Conservation (phyloP, 2,888 invertebrate species). For the Lepidocyrtinus sp. region DNA sequence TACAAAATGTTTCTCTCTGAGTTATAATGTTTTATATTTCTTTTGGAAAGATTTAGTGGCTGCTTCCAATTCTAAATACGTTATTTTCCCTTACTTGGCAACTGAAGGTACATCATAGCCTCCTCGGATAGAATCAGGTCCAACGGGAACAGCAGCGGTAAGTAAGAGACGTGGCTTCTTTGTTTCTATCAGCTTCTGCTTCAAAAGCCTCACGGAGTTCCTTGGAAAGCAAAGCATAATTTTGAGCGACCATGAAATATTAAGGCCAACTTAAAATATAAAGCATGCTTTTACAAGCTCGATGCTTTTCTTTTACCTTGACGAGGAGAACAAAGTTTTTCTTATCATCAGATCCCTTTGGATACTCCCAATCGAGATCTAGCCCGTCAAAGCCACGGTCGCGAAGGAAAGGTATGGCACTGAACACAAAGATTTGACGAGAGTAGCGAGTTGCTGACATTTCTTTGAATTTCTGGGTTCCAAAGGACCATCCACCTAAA, state of each 20-base stretch:
- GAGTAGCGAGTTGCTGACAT: slow-evolving; percentile 90
- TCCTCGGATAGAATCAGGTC: slow-evolving; percentile 91
- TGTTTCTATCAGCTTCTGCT: slow-evolving; percentile 92
- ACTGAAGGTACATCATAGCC: slow-evolving; percentile 96
- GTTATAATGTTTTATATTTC: no score
- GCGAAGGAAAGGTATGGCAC: slow-evolving; percentile 90
- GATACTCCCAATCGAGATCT: slow-evolving; percentile 94
- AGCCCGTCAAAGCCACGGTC: slow-evolving; percentile 90
- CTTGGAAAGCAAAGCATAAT: slow-evolving; percentile 78
- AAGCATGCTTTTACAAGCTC: slow-evolving; percentile 85
- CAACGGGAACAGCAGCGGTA: slow-evolving; percentile 87
- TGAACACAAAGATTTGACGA: slow-evolving; percentile 94
- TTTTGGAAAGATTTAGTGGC: no score
- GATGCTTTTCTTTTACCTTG: slow-evolving; percentile 88
- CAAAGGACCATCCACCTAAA: slow-evolving; percentile 95
- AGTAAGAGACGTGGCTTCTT: slow-evolving; percentile 87
- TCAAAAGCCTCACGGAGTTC: slow-evolving; percentile 88
- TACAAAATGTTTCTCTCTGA: no score
- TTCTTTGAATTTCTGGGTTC: slow-evolving; percentile 96
- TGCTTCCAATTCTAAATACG: no score
- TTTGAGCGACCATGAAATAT: no score
- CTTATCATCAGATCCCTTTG: slow-evolving; percentile 92
- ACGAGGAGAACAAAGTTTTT: slow-evolving; percentile 91
- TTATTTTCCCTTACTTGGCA: slow-evolving; percentile 80
- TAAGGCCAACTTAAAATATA: no score